Percentiles rank a stretch among this genome's conserved stretches.
phyloP scores from a whole-genome alignment of 2,888 invertebrate genomes.

The Thera obeliscata region DNA sequence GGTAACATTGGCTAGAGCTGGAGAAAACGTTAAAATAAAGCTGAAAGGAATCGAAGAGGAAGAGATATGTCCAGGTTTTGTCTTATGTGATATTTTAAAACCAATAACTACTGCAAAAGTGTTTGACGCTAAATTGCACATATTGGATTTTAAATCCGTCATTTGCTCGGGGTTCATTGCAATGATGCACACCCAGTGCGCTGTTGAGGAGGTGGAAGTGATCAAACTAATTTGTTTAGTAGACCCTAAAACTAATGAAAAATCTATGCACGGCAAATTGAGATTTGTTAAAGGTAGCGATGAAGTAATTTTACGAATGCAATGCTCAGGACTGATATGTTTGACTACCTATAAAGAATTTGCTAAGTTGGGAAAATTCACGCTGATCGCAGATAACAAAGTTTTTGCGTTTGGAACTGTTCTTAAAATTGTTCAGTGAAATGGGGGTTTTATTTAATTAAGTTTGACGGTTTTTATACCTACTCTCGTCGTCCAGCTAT shows the following conservation, averaged over 20 bases:
- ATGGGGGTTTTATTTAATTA: no score
- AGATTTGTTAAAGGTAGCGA: slow-evolving; percentile 2
- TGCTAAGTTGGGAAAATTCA: slow-evolving; percentile 3
- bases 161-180: background rate
- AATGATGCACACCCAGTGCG: slow-evolving; percentile 11
- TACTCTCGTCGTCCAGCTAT: no score
- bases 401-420: slow-evolving; percentile 8
- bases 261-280: background rate
- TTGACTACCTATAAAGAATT: slow-evolving; percentile 7
- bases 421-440: slow-evolving; percentile 9
- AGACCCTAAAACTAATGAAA: slow-evolving; percentile 3
- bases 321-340: slow-evolving; percentile 7
- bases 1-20: slow-evolving; percentile 4
- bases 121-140: slow-evolving; percentile 12
- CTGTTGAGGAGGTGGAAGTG: slow-evolving; percentile 1
- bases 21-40: slow-evolving; percentile 13
- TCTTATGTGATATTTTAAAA: slow-evolving; percentile 8
- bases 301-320: background rate
- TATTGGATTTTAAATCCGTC: slow-evolving; percentile 3
- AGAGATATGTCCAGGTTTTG: slow-evolving; percentile 10
- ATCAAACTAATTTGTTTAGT: background rate
- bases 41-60: slow-evolving; percentile 11
- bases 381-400: slow-evolving; percentile 7
- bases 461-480: no score
- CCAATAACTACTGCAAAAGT: slow-evolving; percentile 11